Evolutionary conservation across 2,113 vertebrate genomes (phyloP).

Genomic region (Saguinus imperator): DNA sequence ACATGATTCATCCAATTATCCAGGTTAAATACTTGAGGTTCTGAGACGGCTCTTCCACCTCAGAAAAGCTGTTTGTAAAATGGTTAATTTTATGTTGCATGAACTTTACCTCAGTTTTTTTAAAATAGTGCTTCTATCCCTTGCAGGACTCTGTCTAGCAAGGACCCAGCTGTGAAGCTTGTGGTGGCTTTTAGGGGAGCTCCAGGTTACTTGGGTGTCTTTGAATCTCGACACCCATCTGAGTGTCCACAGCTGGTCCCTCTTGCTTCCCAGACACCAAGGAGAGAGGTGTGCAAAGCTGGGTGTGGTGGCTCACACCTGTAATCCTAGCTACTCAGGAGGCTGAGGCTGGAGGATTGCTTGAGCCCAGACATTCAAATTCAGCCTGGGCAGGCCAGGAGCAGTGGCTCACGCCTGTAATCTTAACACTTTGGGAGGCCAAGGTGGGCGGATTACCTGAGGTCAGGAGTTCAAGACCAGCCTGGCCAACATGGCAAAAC

Average conservation of each 20-base stretch:
- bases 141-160: not conserved
- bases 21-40: not conserved
- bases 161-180: not conserved
- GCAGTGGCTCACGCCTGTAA: not conserved
- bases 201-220: accelerated
- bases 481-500: not conserved
- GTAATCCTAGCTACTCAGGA: no score
- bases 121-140: no score
- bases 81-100: accelerated
- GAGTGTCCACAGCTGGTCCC: not conserved
- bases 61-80: not conserved
- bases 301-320: no score
- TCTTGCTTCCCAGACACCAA: not conserved
- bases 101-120: not conserved
- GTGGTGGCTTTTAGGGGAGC: no score
- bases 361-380: no score
- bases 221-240: accelerated
- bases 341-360: no score
- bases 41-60: not conserved
- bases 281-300: no score
- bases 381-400: no score
- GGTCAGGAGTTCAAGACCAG: not conserved
- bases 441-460: not conserved
- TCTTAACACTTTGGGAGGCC: not conserved
- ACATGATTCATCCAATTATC: no score